Evolutionary conservation across 2,113 vertebrate genomes (phyloP).

Genomic region (Sitta europaea): DNA sequence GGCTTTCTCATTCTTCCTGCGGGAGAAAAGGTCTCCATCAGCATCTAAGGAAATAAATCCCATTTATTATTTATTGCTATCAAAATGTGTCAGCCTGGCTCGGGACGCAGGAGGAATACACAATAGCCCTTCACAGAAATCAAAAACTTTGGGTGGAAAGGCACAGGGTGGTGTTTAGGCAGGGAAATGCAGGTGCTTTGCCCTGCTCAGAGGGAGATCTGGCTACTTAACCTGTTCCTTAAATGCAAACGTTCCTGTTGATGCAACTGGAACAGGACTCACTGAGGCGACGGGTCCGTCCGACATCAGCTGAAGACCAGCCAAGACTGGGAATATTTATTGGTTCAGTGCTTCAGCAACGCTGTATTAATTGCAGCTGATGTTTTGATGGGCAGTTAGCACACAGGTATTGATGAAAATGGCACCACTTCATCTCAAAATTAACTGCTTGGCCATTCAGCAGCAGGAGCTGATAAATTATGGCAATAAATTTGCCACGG

Average conservation of each 20-base stretch:
- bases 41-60: conserved; percentile 30
- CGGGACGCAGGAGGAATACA: fast-evolving
- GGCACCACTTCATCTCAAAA: conserved; percentile 77
- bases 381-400: conserved; percentile 76
- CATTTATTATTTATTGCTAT: conserved; percentile 46
- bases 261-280: not conserved
- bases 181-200: fast-evolving
- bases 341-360: conserved; percentile 62
- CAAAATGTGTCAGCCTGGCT: conserved; percentile 20
- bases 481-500: conserved; percentile 71
- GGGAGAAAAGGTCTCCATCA: conserved; percentile 7
- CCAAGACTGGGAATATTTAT: conserved; percentile 67
- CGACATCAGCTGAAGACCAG: conserved; percentile 40
- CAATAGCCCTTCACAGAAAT: not conserved
- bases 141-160: not conserved
- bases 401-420: conserved; percentile 77
- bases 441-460: conserved; percentile 75
- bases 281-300: not conserved
- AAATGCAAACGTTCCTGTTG: not conserved
- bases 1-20: not conserved
- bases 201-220: not conserved
- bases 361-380: conserved; percentile 72
- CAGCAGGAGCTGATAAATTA: conserved; percentile 72
- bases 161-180: not conserved
- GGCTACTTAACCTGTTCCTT: conserved; percentile 8